Percentiles rank a stretch among this genome's conserved stretches.
phyloP scores from a whole-genome alignment of 2,888 invertebrate species.

The Lycocerus yunnanus region DNA sequence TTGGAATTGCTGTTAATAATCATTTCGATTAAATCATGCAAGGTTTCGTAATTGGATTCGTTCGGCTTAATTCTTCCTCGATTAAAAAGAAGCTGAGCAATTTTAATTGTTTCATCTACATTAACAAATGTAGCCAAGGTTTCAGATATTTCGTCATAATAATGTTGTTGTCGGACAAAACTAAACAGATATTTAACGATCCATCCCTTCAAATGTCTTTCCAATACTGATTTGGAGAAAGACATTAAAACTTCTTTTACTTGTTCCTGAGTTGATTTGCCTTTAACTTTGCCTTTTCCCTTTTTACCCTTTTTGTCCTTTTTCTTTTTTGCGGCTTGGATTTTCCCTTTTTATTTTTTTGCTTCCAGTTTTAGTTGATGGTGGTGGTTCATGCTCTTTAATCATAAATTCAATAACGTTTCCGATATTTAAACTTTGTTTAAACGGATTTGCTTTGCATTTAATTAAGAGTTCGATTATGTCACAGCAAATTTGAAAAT shows the following conservation, averaged over 20 bases:
- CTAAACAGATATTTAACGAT: slow-evolving; percentile 40
- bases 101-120: slow-evolving; percentile 32
- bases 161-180: slow-evolving; percentile 39
- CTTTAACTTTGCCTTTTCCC: slow-evolving; percentile 4
- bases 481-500: slow-evolving; percentile 32
- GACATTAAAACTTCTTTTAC: slow-evolving; percentile 35
- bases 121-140: slow-evolving; percentile 42
- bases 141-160: slow-evolving; percentile 36
- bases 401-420: slow-evolving; percentile 47
- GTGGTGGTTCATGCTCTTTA: slow-evolving; percentile 16
- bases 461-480: slow-evolving; percentile 41
- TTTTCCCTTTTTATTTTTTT: slow-evolving; percentile 21
- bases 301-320: slow-evolving; percentile 15
- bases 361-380: slow-evolving; percentile 7
- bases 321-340: slow-evolving; percentile 10
- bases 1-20: slow-evolving; percentile 2
- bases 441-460: slow-evolving; percentile 46
- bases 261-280: slow-evolving; percentile 9
- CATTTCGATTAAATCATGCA: slow-evolving; percentile 19
- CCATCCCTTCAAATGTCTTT: slow-evolving; percentile 36
- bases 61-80: slow-evolving; percentile 12
- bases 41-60: background rate
- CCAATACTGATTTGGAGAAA: slow-evolving; percentile 35
- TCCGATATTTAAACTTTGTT: slow-evolving; percentile 38
- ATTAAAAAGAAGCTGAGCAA: slow-evolving; percentile 41